Conservation (phyloP, 2,113 vertebrate species). For the Scatophagus argus region DNA sequence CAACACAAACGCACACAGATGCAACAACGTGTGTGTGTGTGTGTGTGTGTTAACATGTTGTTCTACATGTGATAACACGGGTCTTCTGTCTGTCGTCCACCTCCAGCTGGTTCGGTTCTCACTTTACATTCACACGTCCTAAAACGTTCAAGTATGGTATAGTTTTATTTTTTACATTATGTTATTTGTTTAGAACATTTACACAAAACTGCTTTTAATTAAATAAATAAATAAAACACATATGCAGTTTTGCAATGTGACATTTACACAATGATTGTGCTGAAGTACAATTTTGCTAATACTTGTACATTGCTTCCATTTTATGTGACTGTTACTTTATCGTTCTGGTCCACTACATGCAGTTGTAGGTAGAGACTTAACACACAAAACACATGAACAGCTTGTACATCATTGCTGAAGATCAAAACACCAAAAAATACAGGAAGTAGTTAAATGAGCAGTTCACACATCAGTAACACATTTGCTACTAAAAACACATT, state of each 20-base stretch:
- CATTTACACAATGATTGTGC: too few relatives aligned
- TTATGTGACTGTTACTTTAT: background rate
- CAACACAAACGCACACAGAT: constrained; percentile 1
- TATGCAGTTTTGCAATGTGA: background rate
- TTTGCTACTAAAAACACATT: background rate
- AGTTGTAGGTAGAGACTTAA: background rate
- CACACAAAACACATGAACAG: background rate
- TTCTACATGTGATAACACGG: constrained; percentile 35
- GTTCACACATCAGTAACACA: background rate
- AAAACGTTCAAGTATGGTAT: background rate
- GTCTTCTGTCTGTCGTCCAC: constrained; percentile 3
- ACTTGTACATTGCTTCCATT: background rate
- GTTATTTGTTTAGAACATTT: too few relatives aligned
- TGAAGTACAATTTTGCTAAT: background rate
- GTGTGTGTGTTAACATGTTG: constrained; percentile 27
- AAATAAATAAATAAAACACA: too few relatives aligned
- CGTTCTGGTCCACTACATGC: background rate
- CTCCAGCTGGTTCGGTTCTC: constrained; percentile 8
- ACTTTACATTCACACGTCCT: background rate
- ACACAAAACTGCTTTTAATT: background rate
- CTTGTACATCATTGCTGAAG: background rate
- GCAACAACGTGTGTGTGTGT: background rate
- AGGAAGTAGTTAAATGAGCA: background rate
- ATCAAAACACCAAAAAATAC: background rate
- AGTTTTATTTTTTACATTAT: background rate